Evolutionary conservation across 2,113 vertebrate genomes (phyloP), one percentile per base, ranked within the genome.

Genomic region (Ranitomeya variabilis): DNA sequence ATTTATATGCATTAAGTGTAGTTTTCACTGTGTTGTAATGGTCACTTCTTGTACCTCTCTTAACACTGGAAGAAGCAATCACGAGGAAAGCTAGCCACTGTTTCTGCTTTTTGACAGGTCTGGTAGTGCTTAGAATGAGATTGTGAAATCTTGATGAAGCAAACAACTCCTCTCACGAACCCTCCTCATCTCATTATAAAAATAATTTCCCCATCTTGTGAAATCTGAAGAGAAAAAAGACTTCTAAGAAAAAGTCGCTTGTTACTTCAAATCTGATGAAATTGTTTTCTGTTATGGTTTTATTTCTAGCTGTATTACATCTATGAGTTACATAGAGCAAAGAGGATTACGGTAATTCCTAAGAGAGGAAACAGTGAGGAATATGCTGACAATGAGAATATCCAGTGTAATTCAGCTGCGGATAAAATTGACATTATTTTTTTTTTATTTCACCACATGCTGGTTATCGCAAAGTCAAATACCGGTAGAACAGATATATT

Each of bases 71-170:
- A 64, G 31, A n/a, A 64, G 45, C 60, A 82, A n/a, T 51, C 64
- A 66, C 10, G 67, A 12, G 71, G 18, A 19, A 51, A 62, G 55
- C 26, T 13, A 45, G 18, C 6, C 71, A 51, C 21, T 21, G 69
- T 18, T 11, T n/a, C 57, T 14, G 15, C 19, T 51, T 77, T 64
- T 57, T 45, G 5, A 77, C 31, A 45, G 16, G 19, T 51, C 71
- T 77, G 71, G 26, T 12, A 77, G 19, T 60, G 55, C 71, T 77
- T 76, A 60, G 45, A 86, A 18, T 11, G 10, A 74, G 54, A 76
- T 86, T 86, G 71, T 52, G 85, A 77, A 86, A 86, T 74, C 16
- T 73, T 21, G 23, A 37, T 73, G 10, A 45, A 71, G 21, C 52
- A 84, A 19, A 69, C 45, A 73, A 73, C 23, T 85, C 57, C 71